Evolutionary conservation across 2,797 vertebrate species (phyloP), one percentile per base, ranked within the genome.

Genomic region (Coluber constrictor): DNA sequence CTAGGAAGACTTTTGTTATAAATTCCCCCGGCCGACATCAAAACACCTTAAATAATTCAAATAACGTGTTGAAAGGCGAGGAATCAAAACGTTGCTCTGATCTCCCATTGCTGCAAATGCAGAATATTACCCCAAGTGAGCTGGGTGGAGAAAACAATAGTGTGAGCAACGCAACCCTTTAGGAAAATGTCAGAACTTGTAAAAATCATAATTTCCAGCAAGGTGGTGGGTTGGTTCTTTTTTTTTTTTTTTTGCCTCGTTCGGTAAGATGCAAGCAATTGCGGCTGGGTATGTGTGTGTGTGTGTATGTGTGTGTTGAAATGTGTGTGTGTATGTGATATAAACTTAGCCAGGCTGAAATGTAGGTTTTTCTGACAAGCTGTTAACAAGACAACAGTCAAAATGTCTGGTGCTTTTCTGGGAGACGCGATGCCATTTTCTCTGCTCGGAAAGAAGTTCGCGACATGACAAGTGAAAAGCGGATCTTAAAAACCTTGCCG

Each of bases 11-110:
- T 97, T 96, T 96, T 96, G 97, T 97, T 96, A 97, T 95, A 92
- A 96, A 97, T 97, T 97, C 96, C 96, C 96, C 96, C 96, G 96
- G 27, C 27, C 27, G 96, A 97, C 97, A 97, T 97, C 97, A 97
- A 97, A 97, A 97, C 97, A 97, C 96, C 96, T 97, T 97, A 97
- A 97, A 97, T 97, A 97, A 97, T 97, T 97, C 96, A 97, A 97
- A 96, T 95, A 97, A 96, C 96, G 96, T 94, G 96, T 97, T 91
- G 96, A 96, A 96, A 96, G 94, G 96, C 96, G 96, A 97, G 96
- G 95, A 96, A 96, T 94, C 95, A 96, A 96, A 74, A 96, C 95
- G 96, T 94, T 96, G 94, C 97, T 96, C 96, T 97, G 96, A 97
- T 97, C 95, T 97, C 97, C 96, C 93, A 94, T 96, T 96, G 96